A percentile compares a stretch with the other conserved stretches of the same genome.
phyloP scores from a whole-genome alignment of 2,888 invertebrate genomes.

The Luperina nickerlii region DNA sequence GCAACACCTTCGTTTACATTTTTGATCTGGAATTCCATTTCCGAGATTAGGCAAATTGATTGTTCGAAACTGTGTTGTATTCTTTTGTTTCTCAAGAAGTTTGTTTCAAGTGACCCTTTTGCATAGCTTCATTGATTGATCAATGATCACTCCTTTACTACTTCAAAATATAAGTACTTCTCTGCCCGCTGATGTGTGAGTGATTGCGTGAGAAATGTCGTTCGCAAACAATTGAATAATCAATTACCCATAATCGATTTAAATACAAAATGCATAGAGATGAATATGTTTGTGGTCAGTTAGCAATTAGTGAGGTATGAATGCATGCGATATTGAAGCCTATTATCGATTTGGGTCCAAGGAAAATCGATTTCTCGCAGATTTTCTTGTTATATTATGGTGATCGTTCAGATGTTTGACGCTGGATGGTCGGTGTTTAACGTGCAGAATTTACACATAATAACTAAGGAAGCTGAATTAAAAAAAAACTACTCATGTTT shows the following conservation, averaged over 20 bases:
- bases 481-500: not conserved
- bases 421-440: constrained; percentile 9
- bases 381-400: constrained; percentile 39
- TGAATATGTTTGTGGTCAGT: constrained; percentile 37
- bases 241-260: constrained; percentile 50
- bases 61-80: not conserved
- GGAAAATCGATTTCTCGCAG: constrained; percentile 56
- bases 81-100: constrained; percentile 8
- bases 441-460: not conserved
- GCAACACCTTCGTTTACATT: no score
- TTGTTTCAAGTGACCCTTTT: constrained; percentile 27
- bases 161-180: constrained; percentile 35
- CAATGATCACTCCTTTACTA: constrained; percentile 22
- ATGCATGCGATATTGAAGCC: constrained; percentile 52
- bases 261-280: constrained; percentile 43
- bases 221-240: constrained; percentile 50
- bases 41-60: not conserved
- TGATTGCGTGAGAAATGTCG: constrained; percentile 56
- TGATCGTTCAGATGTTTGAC: constrained; percentile 15
- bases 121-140: constrained; percentile 12
- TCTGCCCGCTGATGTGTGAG: constrained; percentile 48
- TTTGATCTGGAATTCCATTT: no score
- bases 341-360: constrained; percentile 49
- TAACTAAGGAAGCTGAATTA: constrained; percentile 1
- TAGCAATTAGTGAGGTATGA: constrained; percentile 39